Conservation (phyloP, 2,888 invertebrate genomes). For the Drosophila formosana region DNA sequence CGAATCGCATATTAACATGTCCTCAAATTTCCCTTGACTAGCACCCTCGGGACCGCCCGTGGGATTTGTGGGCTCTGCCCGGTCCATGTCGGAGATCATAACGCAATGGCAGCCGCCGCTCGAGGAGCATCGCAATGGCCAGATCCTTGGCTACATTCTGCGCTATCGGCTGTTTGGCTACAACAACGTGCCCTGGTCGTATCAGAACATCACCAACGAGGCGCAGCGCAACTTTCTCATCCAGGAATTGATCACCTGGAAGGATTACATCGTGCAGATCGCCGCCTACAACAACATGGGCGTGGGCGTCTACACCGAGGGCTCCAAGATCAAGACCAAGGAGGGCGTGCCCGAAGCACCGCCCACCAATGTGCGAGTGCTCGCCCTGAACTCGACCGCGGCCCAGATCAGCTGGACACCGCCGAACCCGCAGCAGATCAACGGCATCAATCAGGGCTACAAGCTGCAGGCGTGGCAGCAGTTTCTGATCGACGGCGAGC, state of each 20-base stretch:
- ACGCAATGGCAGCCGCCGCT: slow-evolving; percentile 98
- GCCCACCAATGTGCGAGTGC: slow-evolving; percentile 92
- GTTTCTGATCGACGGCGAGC: slow-evolving; percentile 86
- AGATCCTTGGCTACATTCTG: slow-evolving; percentile 96
- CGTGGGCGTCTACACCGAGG: slow-evolving; percentile 95
- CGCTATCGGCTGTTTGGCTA: slow-evolving; percentile 96
- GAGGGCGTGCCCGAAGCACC: slow-evolving; percentile 98
- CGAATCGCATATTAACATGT: neutral
- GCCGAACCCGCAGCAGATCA: slow-evolving; percentile 98
- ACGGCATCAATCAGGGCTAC: slow-evolving; percentile 98
- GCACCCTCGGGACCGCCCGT: slow-evolving; percentile 98
- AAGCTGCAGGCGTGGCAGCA: slow-evolving; percentile 95
- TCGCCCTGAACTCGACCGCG: slow-evolving; percentile 94
- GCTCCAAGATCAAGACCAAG: slow-evolving; percentile 96
- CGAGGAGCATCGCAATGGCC: slow-evolving; percentile 97
- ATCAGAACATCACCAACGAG: slow-evolving; percentile 96
- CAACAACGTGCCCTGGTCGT: slow-evolving; percentile 96
- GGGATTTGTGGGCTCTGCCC: slow-evolving; percentile 96
- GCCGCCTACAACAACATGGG: slow-evolving; percentile 99
- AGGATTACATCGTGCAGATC: slow-evolving; percentile 98
- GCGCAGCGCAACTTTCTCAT: slow-evolving; percentile 96
- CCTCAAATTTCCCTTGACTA: slow-evolving; percentile 81
- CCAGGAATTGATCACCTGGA: slow-evolving; percentile 97
- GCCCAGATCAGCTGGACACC: slow-evolving; percentile 96
- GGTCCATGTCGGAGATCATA: slow-evolving; percentile 97